Conservation (phyloP, 1,140 invertebrate species). For the Caenorhabditis inopinata region DNA sequence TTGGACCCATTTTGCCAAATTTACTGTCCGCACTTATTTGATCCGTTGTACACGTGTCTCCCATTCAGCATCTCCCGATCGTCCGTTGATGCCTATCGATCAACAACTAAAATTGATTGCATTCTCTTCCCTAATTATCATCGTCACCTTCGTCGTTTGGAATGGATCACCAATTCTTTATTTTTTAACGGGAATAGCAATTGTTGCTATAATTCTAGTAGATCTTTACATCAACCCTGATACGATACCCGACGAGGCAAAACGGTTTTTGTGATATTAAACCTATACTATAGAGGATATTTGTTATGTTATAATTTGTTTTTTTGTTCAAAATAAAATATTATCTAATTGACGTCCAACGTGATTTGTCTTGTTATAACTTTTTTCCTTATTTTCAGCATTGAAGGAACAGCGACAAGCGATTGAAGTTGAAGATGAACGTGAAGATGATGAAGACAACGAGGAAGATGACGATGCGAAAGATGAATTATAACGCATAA, state of each 20-base stretch:
- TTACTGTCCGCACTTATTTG: too few relatives aligned
- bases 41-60: neutral
- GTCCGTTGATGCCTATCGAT: conserved; percentile 52
- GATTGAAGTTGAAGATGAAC: conserved; percentile 33
- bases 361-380: too few relatives aligned
- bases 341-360: too few relatives aligned
- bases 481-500: neutral
- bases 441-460: conserved; percentile 21
- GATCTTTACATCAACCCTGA: conserved; percentile 52
- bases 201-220: conserved; percentile 50
- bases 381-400: neutral
- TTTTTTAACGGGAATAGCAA: conserved; percentile 46
- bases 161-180: conserved; percentile 49
- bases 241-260: conserved; percentile 50
- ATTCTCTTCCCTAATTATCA: conserved; percentile 51
- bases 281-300: neutral
- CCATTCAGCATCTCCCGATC: conserved; percentile 52
- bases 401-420: conserved; percentile 13
- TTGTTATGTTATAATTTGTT: neutral
- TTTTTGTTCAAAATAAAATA: neutral
- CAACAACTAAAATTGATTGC: conserved; percentile 54
- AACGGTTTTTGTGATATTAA: conserved; percentile 26
- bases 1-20: too few relatives aligned
- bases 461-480: neutral
- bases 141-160: conserved; percentile 57